Percentiles rank a stretch among this genome's conserved stretches.
Conservation (phyloP, 1,140 invertebrate species). For the Tetragnatha versicolor region DNA sequence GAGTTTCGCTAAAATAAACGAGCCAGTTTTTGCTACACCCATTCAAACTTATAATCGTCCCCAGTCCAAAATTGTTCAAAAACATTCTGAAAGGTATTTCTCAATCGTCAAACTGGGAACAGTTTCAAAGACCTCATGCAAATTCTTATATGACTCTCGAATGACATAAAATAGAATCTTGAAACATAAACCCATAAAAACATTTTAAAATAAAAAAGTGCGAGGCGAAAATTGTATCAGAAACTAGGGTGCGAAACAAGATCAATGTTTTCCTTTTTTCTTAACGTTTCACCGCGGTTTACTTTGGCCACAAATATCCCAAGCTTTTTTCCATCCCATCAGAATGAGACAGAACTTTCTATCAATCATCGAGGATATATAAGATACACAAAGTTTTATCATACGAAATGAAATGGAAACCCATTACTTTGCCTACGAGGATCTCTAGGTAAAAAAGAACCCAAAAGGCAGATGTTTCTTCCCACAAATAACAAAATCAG, state of each 20-base stretch:
- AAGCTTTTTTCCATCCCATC: neutral
- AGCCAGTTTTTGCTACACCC: no score
- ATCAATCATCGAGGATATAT: slow-evolving; percentile 40
- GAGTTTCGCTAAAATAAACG: no score
- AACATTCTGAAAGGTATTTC: no score
- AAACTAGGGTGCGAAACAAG: slow-evolving; percentile 5
- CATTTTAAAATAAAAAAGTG: neutral
- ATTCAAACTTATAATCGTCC: no score
- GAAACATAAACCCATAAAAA: slow-evolving; percentile 1
- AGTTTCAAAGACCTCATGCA: neutral
- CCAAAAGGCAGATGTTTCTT: slow-evolving; percentile 32
- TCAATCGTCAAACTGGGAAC: slow-evolving; percentile 4
- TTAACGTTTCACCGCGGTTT: neutral
- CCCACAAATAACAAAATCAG: slow-evolving; percentile 35
- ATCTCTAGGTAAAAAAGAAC: neutral
- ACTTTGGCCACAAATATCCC: neutral
- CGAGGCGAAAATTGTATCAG: slow-evolving; percentile 6
- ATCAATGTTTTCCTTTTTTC: neutral
- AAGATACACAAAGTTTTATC: slow-evolving; percentile 38
- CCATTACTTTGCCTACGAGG: slow-evolving; percentile 37
- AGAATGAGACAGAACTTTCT: slow-evolving; percentile 31
- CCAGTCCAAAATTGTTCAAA: no score
- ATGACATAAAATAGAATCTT: neutral
- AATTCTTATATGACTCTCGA: slow-evolving; percentile 10
- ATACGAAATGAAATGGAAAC: slow-evolving; percentile 48